Evolutionary conservation across 2,888 invertebrate genomes (phyloP), one percentile per base, ranked within the genome.

Genomic region (Drosophila mimetica): DNA sequence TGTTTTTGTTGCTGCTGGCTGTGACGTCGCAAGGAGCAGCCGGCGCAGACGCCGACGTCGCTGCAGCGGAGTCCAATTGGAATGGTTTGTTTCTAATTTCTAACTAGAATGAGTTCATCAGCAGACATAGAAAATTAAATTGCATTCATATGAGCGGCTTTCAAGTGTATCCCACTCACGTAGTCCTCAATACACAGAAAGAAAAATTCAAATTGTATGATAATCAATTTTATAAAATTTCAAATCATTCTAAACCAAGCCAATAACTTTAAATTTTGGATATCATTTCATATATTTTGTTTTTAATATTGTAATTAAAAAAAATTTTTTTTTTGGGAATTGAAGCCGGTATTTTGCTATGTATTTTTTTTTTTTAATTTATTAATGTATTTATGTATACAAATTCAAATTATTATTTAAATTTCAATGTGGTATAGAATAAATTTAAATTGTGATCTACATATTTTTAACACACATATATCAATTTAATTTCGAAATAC

Each of bases 81-180:
- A 85, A 83, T 73, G 83, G 83, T 83, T 57, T 53, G 81, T 78
- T 50, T 54, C 51, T 57, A 57, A 52, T 55, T 50, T 42, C n/a
- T 25, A 30, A 39, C 54, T 47, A 41, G 71, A 70, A 55, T 82
- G 85, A 77, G 79, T 64, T 75, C 81, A 83, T 83, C 76, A 74
- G 63, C 37, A 47, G 59, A 44, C 69, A 53, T 55, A 59, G 66
- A 71, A 65, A 52, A 71, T 74, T 70, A 61, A 57, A 69, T 46
- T 73, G 77, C 75, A 70, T 61, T 53, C 63, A 71, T 28, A 14
- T 36, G 41, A 42, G 44, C 22, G 55, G 58, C 30, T 47, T 47
- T 44, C 36, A 22, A 55, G 18, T 53, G 16, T 14, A 52, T 46
- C 9, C 36, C 28, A 28, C 34, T 48, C 25, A 44, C 20, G 22